Evolutionary conservation across 1,140 invertebrate species (phyloP).

Genomic region (Zelostemma sp.): DNA sequence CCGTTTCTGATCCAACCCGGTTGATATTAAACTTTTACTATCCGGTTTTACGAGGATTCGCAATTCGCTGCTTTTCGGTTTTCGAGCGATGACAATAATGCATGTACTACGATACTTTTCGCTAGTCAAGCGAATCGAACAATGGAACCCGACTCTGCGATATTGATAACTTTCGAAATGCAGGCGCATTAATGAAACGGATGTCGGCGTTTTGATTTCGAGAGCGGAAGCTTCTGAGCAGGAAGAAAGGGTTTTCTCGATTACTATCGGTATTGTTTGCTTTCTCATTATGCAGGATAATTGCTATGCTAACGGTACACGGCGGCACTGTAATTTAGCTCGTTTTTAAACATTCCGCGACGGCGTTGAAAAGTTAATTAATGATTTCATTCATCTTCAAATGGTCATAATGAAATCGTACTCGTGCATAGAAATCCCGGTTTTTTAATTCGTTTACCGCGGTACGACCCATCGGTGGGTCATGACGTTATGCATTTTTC

Average conservation of each 20-base stretch:
- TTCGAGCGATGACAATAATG: too few species aligned
- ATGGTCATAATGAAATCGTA: neutral
- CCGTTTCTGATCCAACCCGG: too few species aligned
- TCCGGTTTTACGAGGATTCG: too few species aligned
- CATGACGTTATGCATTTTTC: slow-evolving; percentile 3
- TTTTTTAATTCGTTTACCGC: neutral
- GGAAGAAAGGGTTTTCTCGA: slow-evolving; percentile 42
- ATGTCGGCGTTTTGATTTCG: slow-evolving; percentile 41
- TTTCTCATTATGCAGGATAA: slow-evolving; percentile 47
- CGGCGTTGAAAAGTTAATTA: too few species aligned
- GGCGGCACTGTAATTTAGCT: neutral
- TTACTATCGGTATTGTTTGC: slow-evolving; percentile 48
- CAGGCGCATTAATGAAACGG: slow-evolving; percentile 34
- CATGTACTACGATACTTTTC: too few species aligned
- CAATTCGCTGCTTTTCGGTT: too few species aligned
- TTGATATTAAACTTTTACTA: too few species aligned
- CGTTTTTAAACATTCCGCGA: neutral
- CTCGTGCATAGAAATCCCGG: neutral
- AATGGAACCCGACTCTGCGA: slow-evolving; percentile 13
- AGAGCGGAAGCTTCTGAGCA: slow-evolving; percentile 35
- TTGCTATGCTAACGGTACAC: slow-evolving; percentile 37
- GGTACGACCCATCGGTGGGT: neutral
- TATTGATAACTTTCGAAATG: slow-evolving; percentile 32
- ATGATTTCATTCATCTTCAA: too few species aligned
- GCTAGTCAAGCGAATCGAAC: slow-evolving; percentile 12